Percentiles rank a stretch among this genome's conserved stretches.
These are phyloP conservation scores for Lamprotornis superbus DNA, from an alignment of 2,113 vertebrate genomes.

Conservation along the genomic window DNA sequence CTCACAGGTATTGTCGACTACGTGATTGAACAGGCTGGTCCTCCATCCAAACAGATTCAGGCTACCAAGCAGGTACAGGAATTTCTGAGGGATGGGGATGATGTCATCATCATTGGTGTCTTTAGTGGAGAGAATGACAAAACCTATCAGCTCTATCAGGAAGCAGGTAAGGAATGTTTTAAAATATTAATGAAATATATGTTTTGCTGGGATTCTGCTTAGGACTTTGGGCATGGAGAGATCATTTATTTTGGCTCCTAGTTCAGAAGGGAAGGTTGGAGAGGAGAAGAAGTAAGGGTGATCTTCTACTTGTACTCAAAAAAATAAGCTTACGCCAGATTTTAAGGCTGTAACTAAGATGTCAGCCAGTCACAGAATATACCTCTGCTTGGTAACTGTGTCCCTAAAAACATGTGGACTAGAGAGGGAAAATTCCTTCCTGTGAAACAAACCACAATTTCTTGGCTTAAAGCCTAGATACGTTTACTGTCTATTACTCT, in stretches of 20 bases:
- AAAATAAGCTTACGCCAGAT: background rate
- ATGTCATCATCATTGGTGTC: constrained; percentile 86
- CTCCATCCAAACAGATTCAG: constrained; percentile 90
- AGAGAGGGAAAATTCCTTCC: background rate
- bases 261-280: background rate
- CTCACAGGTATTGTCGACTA: constrained; percentile 87
- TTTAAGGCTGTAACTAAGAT: background rate
- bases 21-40: constrained; percentile 92
- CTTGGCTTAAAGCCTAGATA: background rate
- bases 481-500: background rate
- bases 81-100: constrained; percentile 88
- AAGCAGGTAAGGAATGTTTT: constrained; percentile 82
- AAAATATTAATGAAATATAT: background rate
- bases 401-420: background rate
- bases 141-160: constrained; percentile 84
- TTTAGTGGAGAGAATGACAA: constrained; percentile 83
- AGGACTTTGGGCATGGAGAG: background rate
- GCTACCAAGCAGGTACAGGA: constrained; percentile 90
- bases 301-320: background rate
- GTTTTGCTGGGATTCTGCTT: background rate
- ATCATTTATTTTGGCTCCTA: background rate
- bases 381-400: background rate
- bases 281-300: background rate
- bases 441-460: background rate
- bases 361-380: background rate